Evolutionary conservation across 2,797 vertebrate genomes (phyloP).

Genomic region (Falco columbarius): DNA sequence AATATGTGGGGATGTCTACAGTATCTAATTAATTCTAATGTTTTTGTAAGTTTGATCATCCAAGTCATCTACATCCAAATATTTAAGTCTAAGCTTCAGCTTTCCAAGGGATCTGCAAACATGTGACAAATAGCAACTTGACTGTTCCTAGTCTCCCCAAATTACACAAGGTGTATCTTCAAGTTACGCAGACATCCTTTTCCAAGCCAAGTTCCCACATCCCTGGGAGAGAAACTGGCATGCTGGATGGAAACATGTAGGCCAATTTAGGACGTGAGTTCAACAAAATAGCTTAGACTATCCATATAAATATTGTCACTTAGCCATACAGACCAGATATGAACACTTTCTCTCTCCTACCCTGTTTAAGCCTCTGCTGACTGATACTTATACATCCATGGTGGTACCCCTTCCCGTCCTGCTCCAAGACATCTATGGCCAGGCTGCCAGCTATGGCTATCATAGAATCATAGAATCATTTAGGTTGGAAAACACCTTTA

Average conservation of each 20-base stretch:
- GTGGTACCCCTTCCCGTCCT: background rate
- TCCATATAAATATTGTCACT: background rate
- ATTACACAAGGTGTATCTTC: background rate
- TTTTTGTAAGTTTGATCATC: conserved; percentile 6
- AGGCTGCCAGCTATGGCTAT: background rate
- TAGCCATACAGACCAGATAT: background rate
- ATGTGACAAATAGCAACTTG: background rate
- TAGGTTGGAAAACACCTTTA: too few species aligned
- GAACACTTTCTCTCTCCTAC: background rate
- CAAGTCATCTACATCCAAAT: conserved; percentile 7
- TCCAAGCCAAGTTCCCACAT: background rate
- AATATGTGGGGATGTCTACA: background rate
- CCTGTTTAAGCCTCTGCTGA: background rate
- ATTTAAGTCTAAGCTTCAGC: background rate
- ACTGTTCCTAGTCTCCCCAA: background rate
- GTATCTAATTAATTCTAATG: background rate
- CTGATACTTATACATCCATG: rapidly evolving
- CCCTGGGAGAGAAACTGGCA: background rate
- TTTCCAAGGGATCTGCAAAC: background rate
- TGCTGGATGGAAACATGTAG: background rate
- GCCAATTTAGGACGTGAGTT: background rate
- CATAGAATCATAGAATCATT: too few species aligned
- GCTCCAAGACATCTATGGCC: background rate
- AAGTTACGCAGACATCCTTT: background rate
- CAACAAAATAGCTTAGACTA: background rate